phyloP scores from a whole-genome alignment of 1,140 invertebrate genomes.

The Bombus breviceps region DNA sequence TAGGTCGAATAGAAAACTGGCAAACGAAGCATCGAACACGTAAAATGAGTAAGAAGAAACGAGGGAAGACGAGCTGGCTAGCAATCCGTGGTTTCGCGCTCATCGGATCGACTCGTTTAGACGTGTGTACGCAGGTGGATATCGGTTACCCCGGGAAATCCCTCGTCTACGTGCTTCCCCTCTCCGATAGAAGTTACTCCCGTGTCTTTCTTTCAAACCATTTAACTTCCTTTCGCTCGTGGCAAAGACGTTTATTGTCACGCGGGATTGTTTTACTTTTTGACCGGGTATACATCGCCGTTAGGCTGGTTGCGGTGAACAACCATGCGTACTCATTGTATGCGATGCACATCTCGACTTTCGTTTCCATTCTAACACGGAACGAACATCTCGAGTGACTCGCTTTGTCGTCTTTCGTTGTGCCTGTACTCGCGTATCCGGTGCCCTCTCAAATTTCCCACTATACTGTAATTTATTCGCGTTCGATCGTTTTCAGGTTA shows the following conservation, averaged over 20 bases:
- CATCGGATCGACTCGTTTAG: slow-evolving; percentile 28
- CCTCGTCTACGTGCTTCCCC: slow-evolving; percentile 46
- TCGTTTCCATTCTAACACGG: slow-evolving; percentile 54
- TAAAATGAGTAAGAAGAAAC: slow-evolving; percentile 39
- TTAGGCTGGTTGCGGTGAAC: slow-evolving; percentile 68
- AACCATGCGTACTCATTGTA: slow-evolving; percentile 69
- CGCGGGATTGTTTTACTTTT: slow-evolving; percentile 79
- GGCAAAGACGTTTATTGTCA: slow-evolving; percentile 65
- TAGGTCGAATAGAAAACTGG: slow-evolving; percentile 65
- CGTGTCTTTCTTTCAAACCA: slow-evolving; percentile 9
- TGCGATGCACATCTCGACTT: slow-evolving; percentile 67
- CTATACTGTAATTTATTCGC: too few species aligned
- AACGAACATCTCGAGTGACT: slow-evolving; percentile 71
- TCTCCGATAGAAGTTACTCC: background rate
- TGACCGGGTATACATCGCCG: slow-evolving; percentile 62
- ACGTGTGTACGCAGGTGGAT: slow-evolving; percentile 67
- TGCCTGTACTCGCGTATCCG: slow-evolving; percentile 9
- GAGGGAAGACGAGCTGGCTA: slow-evolving; percentile 29
- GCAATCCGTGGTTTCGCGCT: slow-evolving; percentile 62
- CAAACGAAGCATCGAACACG: slow-evolving; percentile 19
- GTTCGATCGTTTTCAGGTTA: background rate
- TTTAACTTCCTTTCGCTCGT: slow-evolving; percentile 37
- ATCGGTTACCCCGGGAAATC: slow-evolving; percentile 75
- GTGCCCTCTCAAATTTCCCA: slow-evolving; percentile 24
- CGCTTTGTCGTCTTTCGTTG: slow-evolving; percentile 31